Evolutionary conservation across 2,113 vertebrate species (phyloP), one percentile per base, ranked within the genome.

Genomic region (Stegostoma tigrinum): DNA sequence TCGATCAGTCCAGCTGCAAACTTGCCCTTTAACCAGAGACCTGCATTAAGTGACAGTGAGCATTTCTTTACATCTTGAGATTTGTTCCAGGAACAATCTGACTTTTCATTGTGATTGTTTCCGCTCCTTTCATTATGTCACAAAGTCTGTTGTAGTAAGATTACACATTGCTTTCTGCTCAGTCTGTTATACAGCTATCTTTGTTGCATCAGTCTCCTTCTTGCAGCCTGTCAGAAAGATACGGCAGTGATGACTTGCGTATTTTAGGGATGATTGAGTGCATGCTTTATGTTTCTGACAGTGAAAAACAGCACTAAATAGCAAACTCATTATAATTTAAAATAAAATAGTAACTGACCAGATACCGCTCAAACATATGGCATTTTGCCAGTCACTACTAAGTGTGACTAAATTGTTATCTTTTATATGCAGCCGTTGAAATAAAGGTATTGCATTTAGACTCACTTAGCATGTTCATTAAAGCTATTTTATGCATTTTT

Each of bases 311-410:
- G 67, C 68, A 34, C 68, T 95, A 95, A 95, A 72, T 95, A 95
- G 52, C 94, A 95, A 42, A 3, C 66, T 64, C 68, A 95, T 72
- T 68, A 52, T 93, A 67, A 66, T 93, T 72, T 42, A 95, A 95
- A 95, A 95, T 95, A 72, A 75, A 72, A 95, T 95, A 95, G 52
- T 72, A 95, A 95, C 42, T 95, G 45, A 95, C 94, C 67, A 95
- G 94, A 52, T 45, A 75, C 4, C 68, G 52, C 45, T 95, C 48
- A 72, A 52, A 95, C 48, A 72, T 72, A 72, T 72, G 67, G 94
- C 94, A 52, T 48, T 45, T 52, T 95, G 94, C 94, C 94, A 95
- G 94, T 95, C 94, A 75, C 67, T 34, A 93, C 66, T 93, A 72
- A 72, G 70, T 72, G 52, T 95, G 42, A 72, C 67, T 95, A 66